phyloP scores from a whole-genome alignment of 1,140 invertebrate species.

The Zophobas atratus region DNA sequence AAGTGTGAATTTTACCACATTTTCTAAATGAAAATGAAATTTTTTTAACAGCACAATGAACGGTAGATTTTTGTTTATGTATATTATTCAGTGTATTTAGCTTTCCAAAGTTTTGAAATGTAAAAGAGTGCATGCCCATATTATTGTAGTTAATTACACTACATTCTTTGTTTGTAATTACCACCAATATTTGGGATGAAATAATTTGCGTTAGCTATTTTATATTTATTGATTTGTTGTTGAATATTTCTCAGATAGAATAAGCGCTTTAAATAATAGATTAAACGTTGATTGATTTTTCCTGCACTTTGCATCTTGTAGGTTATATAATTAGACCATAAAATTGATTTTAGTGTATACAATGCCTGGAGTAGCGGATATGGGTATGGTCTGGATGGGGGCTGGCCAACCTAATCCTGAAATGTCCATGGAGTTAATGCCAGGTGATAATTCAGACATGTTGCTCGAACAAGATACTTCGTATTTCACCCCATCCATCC shows the following conservation, averaged over 20 bases:
- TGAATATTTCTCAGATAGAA: background rate
- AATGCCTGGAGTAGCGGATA: constrained; percentile 74
- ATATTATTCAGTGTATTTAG: background rate
- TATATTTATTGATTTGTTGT: constrained; percentile 21
- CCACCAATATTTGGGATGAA: constrained; percentile 3
- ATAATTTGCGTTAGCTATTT: constrained; percentile 1
- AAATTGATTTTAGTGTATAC: constrained; percentile 59
- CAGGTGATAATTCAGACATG: constrained; percentile 63
- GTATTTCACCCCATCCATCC: constrained; percentile 71
- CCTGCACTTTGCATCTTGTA: background rate
- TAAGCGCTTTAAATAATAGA: constrained; percentile 20
- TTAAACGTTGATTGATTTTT: constrained; percentile 21
- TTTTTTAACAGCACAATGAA: constrained; percentile 35
- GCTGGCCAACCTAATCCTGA: constrained; percentile 73
- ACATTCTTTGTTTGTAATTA: constrained; percentile 44
- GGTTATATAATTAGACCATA: constrained; percentile 39
- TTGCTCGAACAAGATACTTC: constrained; percentile 74
- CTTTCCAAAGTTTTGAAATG: background rate
- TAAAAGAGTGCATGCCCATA: constrained; percentile 26
- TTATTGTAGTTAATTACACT: constrained; percentile 44
- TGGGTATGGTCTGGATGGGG: constrained; percentile 84
- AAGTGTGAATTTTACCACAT: constrained; percentile 46
- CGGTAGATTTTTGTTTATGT: constrained; percentile 41
- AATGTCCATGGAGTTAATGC: constrained; percentile 65
- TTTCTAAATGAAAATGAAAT: constrained; percentile 46